Percentiles rank a stretch among this genome's conserved stretches.
phyloP scores from a whole-genome alignment of 2,888 invertebrate species.

The Anoncus sp. region DNA sequence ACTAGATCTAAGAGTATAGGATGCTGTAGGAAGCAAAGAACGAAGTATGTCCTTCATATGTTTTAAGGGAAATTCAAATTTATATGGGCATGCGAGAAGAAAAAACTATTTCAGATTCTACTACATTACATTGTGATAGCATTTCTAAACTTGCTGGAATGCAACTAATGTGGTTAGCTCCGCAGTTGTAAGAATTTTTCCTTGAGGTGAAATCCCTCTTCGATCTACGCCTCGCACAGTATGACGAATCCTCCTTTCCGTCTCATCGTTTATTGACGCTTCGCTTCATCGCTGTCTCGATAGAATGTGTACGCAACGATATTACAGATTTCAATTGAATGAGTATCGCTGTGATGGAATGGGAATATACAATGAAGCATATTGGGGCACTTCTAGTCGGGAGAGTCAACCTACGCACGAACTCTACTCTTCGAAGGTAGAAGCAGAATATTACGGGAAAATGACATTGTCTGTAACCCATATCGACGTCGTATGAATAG shows the following conservation, averaged over 20 bases:
- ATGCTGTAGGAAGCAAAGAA: neutral
- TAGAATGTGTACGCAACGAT: constrained; percentile 8
- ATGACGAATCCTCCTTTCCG: neutral
- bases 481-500: neutral
- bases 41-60: too few relatives aligned
- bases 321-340: constrained; percentile 10
- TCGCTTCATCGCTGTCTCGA: neutral
- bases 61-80: constrained; percentile 32
- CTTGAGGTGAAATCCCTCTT: neutral
- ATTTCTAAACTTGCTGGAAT: neutral
- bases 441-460: too few relatives aligned
- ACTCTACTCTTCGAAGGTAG: too few relatives aligned
- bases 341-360: neutral
- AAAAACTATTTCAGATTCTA: neutral
- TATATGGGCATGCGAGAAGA: constrained; percentile 12
- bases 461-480: neutral
- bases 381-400: neutral
- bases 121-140: constrained; percentile 15
- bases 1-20: neutral
- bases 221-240: neutral
- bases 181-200: constrained; percentile 3
- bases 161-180: neutral
- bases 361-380: neutral
- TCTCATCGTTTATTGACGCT: constrained; percentile 8
- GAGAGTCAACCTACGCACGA: neutral